Conservation (phyloP, 2,113 vertebrate species). For the Centropus bengalensis region DNA sequence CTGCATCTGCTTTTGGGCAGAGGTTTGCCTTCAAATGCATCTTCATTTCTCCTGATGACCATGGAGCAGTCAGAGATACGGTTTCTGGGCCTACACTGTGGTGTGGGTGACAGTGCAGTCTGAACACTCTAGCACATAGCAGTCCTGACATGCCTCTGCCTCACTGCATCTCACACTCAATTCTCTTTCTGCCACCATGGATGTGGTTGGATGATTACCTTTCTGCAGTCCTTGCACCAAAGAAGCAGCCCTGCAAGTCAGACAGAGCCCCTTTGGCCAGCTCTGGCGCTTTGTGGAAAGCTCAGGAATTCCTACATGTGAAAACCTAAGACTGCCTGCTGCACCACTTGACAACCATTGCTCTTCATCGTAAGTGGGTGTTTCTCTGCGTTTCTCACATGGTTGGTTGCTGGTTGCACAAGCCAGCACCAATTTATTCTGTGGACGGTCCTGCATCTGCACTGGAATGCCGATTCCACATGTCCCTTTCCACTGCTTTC, state of each 20-base stretch:
- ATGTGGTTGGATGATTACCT: not conserved
- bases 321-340: not conserved
- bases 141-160: not conserved
- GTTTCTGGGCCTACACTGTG: not conserved
- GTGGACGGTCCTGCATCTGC: not conserved
- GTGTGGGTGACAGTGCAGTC: too few relatives aligned
- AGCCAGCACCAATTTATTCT: not conserved
- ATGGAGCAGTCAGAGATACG: not conserved
- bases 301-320: not conserved
- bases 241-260: not conserved
- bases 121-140: not conserved
- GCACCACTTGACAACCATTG: not conserved
- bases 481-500: not conserved
- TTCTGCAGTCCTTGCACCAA: not conserved
- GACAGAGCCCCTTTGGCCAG: not conserved
- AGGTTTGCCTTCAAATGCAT: not conserved
- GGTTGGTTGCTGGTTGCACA: not conserved
- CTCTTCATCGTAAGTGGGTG: not conserved
- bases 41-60: not conserved
- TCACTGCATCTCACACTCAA: not conserved
- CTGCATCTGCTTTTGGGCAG: not conserved
- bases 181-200: not conserved
- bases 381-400: not conserved
- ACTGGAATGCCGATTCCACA: not conserved
- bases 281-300: not conserved